phyloP scores from a whole-genome alignment of 2,797 vertebrate species.

The Botia almorhae region DNA sequence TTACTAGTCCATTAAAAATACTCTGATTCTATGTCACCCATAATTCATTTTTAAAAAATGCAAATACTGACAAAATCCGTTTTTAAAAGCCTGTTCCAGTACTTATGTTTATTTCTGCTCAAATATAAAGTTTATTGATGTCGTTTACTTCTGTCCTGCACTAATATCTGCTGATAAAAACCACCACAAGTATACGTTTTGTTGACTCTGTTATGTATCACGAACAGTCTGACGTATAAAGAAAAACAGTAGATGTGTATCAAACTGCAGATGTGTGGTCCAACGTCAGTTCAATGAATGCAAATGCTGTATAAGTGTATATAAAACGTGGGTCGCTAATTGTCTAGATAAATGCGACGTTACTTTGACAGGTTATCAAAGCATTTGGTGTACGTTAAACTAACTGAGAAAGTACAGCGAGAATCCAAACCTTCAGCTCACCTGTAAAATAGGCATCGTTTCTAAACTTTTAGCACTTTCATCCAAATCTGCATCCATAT shows the following conservation, averaged over 20 bases:
- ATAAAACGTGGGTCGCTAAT: background rate
- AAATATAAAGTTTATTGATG: background rate
- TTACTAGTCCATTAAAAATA: background rate
- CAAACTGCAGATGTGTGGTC: no score
- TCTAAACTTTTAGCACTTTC: background rate
- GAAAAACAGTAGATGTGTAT: background rate
- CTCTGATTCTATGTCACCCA: background rate
- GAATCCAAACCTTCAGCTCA: background rate
- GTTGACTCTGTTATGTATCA: background rate
- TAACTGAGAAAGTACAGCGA: background rate
- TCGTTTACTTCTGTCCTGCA: no score
- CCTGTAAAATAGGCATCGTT: conserved; percentile 19
- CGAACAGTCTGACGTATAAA: background rate
- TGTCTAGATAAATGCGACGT: background rate
- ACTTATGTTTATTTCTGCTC: background rate
- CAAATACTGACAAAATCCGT: background rate
- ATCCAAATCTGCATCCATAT: conserved; percentile 11
- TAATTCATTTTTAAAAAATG: background rate
- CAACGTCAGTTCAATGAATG: background rate
- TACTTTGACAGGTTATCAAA: background rate
- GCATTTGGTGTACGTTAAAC: background rate
- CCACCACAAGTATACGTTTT: background rate
- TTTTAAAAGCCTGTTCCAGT: background rate
- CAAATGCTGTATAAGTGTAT: background rate
- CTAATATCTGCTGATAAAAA: background rate